phyloP scores from a whole-genome alignment of 1,140 invertebrate species.

The Lasioglossum baleicum region DNA sequence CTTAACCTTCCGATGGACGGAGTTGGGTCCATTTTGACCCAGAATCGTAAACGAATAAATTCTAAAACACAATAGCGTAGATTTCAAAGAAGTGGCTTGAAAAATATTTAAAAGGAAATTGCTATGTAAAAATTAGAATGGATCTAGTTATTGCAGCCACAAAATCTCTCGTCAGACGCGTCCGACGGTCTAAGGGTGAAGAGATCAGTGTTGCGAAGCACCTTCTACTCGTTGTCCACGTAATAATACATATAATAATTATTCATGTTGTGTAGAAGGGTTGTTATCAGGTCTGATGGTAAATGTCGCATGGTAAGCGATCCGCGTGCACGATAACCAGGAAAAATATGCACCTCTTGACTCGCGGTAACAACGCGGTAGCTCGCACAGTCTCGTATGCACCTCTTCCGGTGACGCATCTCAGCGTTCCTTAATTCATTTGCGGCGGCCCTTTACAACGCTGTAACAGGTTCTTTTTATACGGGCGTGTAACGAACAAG shows the following conservation, averaged over 20 bases:
- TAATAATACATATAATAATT: not conserved
- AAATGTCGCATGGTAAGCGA: not conserved
- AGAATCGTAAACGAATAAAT: no score
- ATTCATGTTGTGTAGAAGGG: not conserved
- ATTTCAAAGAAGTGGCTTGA: no score
- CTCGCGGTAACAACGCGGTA: not conserved
- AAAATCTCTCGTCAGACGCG: no score
- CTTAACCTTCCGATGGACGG: no score
- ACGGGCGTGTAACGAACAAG: not conserved
- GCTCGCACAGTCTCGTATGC: not conserved
- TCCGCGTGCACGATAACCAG: not conserved
- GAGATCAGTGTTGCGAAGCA: no score
- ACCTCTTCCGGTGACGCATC: not conserved
- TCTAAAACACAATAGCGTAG: no score
- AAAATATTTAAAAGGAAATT: no score
- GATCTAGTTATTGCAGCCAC: no score
- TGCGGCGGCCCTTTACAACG: conserved; percentile 16
- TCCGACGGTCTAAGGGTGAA: no score
- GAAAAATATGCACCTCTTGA: not conserved
- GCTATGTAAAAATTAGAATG: no score
- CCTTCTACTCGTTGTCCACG: no score
- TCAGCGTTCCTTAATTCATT: conserved; percentile 13
- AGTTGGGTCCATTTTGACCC: no score
- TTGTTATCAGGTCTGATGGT: not conserved
- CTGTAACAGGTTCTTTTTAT: conserved; percentile 34